Evolutionary conservation across 2,113 vertebrate species (phyloP).

Genomic region (Chunga burmeisteri): DNA sequence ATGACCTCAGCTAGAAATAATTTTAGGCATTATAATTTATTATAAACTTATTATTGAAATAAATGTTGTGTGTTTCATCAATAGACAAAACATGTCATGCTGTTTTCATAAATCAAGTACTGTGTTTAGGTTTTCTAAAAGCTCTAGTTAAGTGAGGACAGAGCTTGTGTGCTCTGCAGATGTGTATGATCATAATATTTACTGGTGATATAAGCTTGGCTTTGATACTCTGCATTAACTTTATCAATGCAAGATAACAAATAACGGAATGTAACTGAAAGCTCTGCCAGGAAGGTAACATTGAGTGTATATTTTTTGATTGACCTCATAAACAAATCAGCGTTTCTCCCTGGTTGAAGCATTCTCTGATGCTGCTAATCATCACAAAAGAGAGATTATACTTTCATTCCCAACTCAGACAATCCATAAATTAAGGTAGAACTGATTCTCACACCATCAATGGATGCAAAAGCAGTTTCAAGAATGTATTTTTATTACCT

Average conservation of each 20-base stretch:
- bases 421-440: background rate
- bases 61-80: conserved; percentile 11
- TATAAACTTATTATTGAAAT: conserved; percentile 9
- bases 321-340: conserved; percentile 48
- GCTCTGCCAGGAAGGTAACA: background rate
- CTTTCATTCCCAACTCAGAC: background rate
- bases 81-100: conserved; percentile 36
- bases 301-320: background rate
- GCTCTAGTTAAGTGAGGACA: conserved; percentile 43
- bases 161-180: conserved; percentile 50
- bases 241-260: conserved; percentile 63
- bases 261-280: conserved; percentile 6
- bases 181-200: conserved; percentile 67
- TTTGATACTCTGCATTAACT: conserved; percentile 68
- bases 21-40: background rate
- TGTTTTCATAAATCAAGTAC: conserved; percentile 49
- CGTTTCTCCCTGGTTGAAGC: background rate
- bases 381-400: conserved; percentile 7
- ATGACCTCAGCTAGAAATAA: conserved; percentile 36
- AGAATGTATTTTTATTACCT: background rate
- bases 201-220: conserved; percentile 57
- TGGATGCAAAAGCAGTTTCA: background rate
- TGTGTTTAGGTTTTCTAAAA: conserved; percentile 64
- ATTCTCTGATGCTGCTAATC: conserved; percentile 30
- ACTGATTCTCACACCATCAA: background rate